These are phyloP conservation scores for Chaenocephalus aceratus DNA, from an alignment of 2,113 vertebrate species.

Conservation along the genomic window DNA sequence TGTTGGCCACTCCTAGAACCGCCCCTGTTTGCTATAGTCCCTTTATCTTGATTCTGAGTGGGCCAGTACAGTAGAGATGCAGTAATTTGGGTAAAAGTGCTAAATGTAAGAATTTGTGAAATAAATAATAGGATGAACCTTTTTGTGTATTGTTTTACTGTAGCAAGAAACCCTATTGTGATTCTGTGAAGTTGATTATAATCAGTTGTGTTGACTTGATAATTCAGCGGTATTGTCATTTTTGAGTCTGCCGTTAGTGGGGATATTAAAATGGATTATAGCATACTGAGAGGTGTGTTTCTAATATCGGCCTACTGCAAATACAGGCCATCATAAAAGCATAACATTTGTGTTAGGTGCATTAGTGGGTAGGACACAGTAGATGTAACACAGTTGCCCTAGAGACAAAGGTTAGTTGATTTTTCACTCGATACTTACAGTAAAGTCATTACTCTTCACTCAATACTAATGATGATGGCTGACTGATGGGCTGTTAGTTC, in stretches of 20 bases:
- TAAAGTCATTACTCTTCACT: conserved; percentile 65
- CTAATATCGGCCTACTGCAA: not conserved
- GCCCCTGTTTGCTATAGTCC: not conserved
- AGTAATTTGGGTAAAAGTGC: not conserved
- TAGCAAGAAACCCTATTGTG: not conserved
- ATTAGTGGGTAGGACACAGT: conserved; percentile 36
- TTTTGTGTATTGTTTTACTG: not conserved
- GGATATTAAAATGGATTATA: conserved; percentile 18
- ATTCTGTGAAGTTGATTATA: not conserved
- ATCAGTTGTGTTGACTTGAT: not conserved
- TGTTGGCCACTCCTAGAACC: too few relatives aligned
- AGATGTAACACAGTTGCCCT: conserved; percentile 50
- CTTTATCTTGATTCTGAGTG: not conserved
- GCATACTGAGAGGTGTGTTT: conserved; percentile 19
- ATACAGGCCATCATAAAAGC: conserved; percentile 22
- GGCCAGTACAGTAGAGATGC: not conserved
- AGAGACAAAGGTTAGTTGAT: conserved; percentile 65
- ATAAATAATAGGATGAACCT: not conserved
- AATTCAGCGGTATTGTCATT: not conserved
- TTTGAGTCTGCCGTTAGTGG: not conserved
- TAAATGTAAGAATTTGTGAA: not conserved
- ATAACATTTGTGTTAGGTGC: conserved; percentile 41
- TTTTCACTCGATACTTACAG: conserved; percentile 65
- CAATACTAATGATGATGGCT: conserved; percentile 58
- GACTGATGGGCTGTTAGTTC: conserved; percentile 42